phyloP scores from a whole-genome alignment of 2,113 vertebrate genomes.

The Muntiacus muntjak region DNA sequence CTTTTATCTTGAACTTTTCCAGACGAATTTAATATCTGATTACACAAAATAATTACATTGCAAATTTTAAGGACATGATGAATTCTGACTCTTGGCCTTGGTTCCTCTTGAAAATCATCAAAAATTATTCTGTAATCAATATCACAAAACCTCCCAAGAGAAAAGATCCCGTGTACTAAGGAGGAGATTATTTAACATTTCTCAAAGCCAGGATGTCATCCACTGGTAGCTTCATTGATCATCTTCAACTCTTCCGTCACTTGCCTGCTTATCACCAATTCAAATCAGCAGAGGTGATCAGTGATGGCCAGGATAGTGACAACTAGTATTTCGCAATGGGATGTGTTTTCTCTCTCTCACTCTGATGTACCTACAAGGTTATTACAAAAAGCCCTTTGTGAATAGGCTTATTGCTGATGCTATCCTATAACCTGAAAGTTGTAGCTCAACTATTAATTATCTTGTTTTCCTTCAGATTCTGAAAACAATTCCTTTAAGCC shows the following conservation, averaged over 20 bases:
- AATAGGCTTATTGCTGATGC: neutral
- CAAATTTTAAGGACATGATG: neutral
- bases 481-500: neutral
- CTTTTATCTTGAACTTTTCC: neutral
- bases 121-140: slow-evolving; percentile 29
- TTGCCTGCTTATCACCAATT: neutral
- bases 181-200: neutral
- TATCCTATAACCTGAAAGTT: neutral
- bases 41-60: neutral
- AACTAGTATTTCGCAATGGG: neutral
- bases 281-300: neutral
- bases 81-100: neutral
- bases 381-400: neutral
- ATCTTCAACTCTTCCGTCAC: neutral
- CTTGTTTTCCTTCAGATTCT: neutral
- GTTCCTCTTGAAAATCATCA: neutral
- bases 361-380: neutral
- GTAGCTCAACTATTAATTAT: neutral
- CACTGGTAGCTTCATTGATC: neutral
- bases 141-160: neutral
- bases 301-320: neutral
- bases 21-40: neutral
- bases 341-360: neutral
- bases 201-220: neutral
- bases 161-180: neutral